Evolutionary conservation across 2,888 invertebrate genomes (phyloP).

Genomic region (Sycophila texana): DNA sequence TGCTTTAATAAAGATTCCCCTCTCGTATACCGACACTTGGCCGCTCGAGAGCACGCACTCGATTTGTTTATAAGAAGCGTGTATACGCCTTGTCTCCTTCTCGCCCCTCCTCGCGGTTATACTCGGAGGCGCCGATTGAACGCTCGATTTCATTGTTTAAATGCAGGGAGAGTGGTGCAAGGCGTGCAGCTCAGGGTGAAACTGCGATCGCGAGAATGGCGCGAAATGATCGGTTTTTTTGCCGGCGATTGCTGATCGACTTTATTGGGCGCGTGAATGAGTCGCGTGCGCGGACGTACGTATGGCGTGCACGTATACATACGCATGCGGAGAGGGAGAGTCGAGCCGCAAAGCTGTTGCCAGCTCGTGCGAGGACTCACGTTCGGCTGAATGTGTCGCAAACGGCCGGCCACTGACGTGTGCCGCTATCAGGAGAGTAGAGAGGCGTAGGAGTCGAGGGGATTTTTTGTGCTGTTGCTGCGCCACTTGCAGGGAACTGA

Average conservation of each 20-base stretch:
- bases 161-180: neutral
- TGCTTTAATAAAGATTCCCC: neutral
- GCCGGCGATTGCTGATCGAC: neutral
- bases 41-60: neutral
- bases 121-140: neutral
- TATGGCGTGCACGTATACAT: neutral
- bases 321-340: neutral
- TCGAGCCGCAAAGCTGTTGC: slow-evolving; percentile 62
- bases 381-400: slow-evolving; percentile 63
- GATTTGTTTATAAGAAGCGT: neutral
- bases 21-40: neutral
- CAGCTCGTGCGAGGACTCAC: slow-evolving; percentile 59
- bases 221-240: neutral
- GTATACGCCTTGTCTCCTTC: neutral
- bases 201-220: neutral
- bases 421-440: slow-evolving; percentile 65
- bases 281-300: neutral
- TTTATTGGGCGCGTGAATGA: neutral
- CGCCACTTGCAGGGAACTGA: neutral
- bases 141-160: neutral
- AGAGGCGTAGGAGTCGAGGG: neutral
- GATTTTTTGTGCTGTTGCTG: slow-evolving; percentile 17
- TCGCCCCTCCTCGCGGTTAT: neutral
- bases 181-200: neutral
- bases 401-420: slow-evolving; percentile 71